Percentiles rank a stretch among this genome's conserved stretches.
Conservation (phyloP, 2,888 invertebrate genomes). For the Heliconius ismenius region DNA sequence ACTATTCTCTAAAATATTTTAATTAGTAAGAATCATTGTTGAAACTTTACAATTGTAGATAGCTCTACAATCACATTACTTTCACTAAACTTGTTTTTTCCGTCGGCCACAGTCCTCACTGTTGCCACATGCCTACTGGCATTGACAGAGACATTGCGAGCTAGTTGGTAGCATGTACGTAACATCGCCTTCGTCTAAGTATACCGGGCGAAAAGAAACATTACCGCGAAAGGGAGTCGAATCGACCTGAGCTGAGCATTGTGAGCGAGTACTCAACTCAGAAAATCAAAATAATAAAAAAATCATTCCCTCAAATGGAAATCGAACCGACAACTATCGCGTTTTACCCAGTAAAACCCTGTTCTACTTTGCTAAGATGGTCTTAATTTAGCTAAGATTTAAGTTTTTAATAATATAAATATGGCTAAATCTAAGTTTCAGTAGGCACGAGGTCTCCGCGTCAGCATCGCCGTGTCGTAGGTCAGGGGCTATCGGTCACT, state of each 20-base stretch:
- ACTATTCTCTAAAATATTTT: too few species aligned
- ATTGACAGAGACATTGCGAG: neutral
- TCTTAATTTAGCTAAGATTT: neutral
- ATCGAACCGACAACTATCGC: neutral
- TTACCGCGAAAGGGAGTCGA: neutral
- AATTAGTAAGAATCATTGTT: too few species aligned
- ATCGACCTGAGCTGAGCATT: too few species aligned
- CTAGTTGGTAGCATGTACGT: neutral
- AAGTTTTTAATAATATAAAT: neutral
- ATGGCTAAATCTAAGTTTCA: conserved; percentile 20
- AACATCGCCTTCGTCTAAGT: neutral
- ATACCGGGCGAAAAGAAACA: neutral
- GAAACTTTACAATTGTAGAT: too few species aligned
- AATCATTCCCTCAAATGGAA: neutral
- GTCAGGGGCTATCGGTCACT: conserved; percentile 45
- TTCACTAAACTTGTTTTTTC: neutral
- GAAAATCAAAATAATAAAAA: too few species aligned
- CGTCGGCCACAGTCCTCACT: neutral
- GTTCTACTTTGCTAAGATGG: neutral
- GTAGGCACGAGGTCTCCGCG: conserved; percentile 39
- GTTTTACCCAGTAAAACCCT: neutral
- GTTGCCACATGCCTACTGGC: neutral
- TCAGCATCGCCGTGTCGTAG: conserved; percentile 43
- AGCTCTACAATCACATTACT: neutral
- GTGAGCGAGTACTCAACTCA: too few species aligned